Conservation (phyloP, 2,888 invertebrate species). For the Tipula confusa region DNA sequence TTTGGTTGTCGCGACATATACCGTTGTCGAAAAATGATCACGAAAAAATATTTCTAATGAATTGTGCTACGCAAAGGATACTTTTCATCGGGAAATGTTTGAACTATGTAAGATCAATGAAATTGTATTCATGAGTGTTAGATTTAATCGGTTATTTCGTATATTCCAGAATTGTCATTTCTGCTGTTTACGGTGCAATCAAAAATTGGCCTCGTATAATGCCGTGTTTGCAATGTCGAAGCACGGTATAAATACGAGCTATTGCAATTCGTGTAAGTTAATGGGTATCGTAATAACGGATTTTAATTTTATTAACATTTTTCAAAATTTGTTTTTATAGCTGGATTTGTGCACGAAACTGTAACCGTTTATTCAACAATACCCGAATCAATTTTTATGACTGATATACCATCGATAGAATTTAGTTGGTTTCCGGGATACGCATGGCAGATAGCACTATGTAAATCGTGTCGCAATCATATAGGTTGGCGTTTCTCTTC, state of each 20-base stretch:
- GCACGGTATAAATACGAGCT: constrained; percentile 74
- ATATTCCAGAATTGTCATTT: constrained; percentile 52
- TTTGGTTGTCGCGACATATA: constrained; percentile 75
- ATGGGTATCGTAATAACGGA: not conserved
- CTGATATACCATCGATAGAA: constrained; percentile 59
- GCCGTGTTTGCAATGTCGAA: constrained; percentile 77
- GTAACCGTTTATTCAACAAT: constrained; percentile 60
- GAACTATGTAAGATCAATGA: constrained; percentile 40
- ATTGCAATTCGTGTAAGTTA: constrained; percentile 64
- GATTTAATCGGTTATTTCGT: not conserved
- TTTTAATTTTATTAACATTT: too few species aligned
- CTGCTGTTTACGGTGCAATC: constrained; percentile 56
- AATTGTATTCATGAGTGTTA: too few species aligned
- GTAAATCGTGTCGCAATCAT: constrained; percentile 62
- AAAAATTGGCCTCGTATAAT: constrained; percentile 59
- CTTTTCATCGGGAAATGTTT: constrained; percentile 45
- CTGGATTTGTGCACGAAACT: constrained; percentile 75
- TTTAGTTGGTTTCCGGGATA: constrained; percentile 86
- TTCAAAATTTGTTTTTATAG: constrained; percentile 40
- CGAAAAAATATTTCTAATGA: constrained; percentile 59
- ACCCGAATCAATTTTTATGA: constrained; percentile 52
- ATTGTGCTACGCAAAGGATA: constrained; percentile 66
- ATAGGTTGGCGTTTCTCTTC: constrained; percentile 81
- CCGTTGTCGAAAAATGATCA: constrained; percentile 63
- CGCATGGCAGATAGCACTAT: constrained; percentile 73